A percentile compares a stretch with the other conserved stretches of the same genome.
These are phyloP conservation scores for Globia sparganii DNA, from an alignment of 2,888 invertebrate species.

Conservation along the genomic window DNA sequence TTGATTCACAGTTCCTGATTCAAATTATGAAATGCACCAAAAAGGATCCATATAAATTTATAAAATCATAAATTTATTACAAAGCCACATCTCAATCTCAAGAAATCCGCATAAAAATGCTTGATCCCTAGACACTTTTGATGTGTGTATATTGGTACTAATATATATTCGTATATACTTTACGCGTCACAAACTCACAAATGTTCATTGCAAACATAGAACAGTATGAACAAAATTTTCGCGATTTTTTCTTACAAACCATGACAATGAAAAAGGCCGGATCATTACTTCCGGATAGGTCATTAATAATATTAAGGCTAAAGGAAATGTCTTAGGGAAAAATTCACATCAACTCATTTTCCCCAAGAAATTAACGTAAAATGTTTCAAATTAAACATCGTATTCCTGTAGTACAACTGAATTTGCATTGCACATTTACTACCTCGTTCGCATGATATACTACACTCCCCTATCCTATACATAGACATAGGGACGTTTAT, in stretches of 20 bases:
- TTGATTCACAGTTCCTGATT: too few species aligned
- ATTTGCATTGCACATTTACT: constrained; percentile 8
- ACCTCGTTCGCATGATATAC: not conserved
- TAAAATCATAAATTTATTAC: too few species aligned
- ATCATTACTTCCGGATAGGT: constrained; percentile 3
- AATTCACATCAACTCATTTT: constrained; percentile 26
- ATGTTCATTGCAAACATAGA: not conserved
- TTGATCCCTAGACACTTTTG: too few species aligned
- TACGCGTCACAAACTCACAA: not conserved
- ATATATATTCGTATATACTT: too few species aligned
- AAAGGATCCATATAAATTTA: too few species aligned
- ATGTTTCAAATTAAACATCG: not conserved
- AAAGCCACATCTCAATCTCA: too few species aligned
- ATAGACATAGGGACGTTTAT: not conserved
- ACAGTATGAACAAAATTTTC: not conserved
- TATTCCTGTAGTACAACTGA: not conserved
- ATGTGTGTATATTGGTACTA: too few species aligned
- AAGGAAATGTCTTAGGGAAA: constrained; percentile 38
- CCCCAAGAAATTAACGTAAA: constrained; percentile 10
- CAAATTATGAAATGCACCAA: too few species aligned
- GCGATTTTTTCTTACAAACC: constrained; percentile 2
- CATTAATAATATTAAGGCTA: constrained; percentile 39
- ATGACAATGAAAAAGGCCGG: constrained; percentile 13
- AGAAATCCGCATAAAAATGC: too few species aligned
- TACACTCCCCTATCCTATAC: not conserved